Evolutionary conservation across 1,140 invertebrate species (phyloP), one percentile per base, ranked within the genome.

Genomic region (Druon quercuslanigerum): DNA sequence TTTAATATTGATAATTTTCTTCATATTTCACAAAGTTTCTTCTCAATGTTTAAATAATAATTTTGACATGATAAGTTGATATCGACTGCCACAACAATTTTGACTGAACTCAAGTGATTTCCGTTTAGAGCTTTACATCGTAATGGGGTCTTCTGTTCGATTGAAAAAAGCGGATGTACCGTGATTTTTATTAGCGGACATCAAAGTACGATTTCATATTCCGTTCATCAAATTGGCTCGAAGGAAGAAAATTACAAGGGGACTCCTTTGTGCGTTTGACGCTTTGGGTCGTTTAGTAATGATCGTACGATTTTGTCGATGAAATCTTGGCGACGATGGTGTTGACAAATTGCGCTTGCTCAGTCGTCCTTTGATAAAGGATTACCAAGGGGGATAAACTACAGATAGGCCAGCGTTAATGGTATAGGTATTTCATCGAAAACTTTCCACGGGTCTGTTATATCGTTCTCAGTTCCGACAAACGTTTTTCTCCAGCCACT

Each of bases 301-400:
- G 82, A 82, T 78, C 77, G 54, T 40, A 56, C 77, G 60, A 83
- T 80, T 82, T 84, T 80, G 76, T 76, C 74, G 57, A 66, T 51
- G 16, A 84, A 81, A 79, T 82, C 76, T 79, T 79, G 78, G 73
- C 74, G 60, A 79, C 56, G 57, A 71, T 78, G 78, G 76, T 79
- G 80, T 83, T 86, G 83, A 86, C 81, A 85, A 85, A 86, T 86
- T 81, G 80, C 79, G 72, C 75, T 81, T 80, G 79, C 33, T 79
- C 78, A 76, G 52, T 79, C 74, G 76, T 66, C 80, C 77, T 83
- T 83, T 79, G 81, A 80, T 83, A 79, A 81, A 78, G 81, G 80
- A 84, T 83, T 78, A 85, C 83, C 78, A 50, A 80, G 74, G 40
- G 79, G 71, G 76, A 82, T 12, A 71, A 71, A 14, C 40, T 73